These are phyloP conservation scores for Aurelia aurita DNA, from an alignment of 30 jellyfish, hydroid and myxozoan species.

Conservation along the genomic window DNA sequence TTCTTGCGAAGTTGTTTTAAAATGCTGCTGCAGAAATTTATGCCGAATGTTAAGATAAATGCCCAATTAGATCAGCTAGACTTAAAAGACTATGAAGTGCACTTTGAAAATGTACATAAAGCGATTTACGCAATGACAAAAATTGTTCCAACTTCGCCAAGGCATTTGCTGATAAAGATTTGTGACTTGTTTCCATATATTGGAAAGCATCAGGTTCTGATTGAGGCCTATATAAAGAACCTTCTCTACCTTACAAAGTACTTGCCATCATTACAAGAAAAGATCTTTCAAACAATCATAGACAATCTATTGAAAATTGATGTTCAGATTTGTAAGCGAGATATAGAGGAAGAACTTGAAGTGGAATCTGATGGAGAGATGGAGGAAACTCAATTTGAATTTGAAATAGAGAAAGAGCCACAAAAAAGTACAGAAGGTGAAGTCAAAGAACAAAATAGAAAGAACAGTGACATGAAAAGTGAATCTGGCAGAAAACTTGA, in stretches of 20 bases:
- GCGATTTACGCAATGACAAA: conserved; percentile 30
- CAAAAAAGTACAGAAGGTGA: background rate
- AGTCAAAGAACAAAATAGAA: background rate
- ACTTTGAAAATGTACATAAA: conserved; percentile 44
- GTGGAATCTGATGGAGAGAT: conserved; percentile 33
- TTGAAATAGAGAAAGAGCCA: conserved; percentile 51
- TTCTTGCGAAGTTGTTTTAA: conserved; percentile 49
- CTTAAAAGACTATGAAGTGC: conserved; percentile 5
- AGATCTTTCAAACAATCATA: conserved; percentile 40
- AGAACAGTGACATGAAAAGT: conserved; percentile 37
- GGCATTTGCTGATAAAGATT: conserved; percentile 19
- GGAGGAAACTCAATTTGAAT: conserved; percentile 55
- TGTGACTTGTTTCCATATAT: conserved; percentile 54
- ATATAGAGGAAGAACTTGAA: conserved; percentile 35
- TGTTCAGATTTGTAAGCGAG: conserved; percentile 62
- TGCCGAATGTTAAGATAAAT: conserved; percentile 16
- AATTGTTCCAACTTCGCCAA: conserved; percentile 65
- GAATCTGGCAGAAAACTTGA: conserved; percentile 65
- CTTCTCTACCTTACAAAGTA: conserved; percentile 36
- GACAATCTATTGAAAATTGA: conserved; percentile 73
- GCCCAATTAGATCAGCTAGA: background rate
- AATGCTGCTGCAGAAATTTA: conserved; percentile 52
- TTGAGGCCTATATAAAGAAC: conserved; percentile 42
- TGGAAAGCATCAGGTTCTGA: conserved; percentile 46
- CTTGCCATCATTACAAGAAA: conserved; percentile 48